Evolutionary conservation across 2,113 vertebrate genomes (phyloP).

Genomic region (Syrmaticus mikado): DNA sequence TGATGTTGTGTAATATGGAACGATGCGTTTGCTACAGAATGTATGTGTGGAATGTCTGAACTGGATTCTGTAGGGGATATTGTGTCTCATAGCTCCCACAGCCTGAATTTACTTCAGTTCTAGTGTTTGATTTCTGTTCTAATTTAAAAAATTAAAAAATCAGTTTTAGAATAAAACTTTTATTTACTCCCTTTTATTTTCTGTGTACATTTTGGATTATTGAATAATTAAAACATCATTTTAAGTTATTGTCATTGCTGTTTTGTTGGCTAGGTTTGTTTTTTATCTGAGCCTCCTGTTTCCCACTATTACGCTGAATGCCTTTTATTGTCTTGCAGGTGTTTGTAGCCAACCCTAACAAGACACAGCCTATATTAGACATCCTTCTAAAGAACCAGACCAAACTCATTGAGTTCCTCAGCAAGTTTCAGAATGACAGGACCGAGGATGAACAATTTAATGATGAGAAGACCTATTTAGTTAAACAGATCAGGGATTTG

Average conservation of each 20-base stretch:
- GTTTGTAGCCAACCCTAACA: slow-evolving; percentile 96
- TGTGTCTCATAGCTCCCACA: background rate
- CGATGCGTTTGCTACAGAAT: background rate
- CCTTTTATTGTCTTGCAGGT: slow-evolving; percentile 79
- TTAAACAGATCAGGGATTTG: slow-evolving; percentile 99
- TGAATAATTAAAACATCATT: background rate
- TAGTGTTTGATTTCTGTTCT: background rate
- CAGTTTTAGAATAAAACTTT: background rate
- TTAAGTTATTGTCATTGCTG: background rate
- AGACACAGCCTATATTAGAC: slow-evolving; percentile 96
- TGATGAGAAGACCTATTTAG: slow-evolving; percentile 98
- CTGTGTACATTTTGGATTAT: background rate
- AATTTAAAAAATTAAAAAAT: background rate
- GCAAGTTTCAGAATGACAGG: slow-evolving; percentile 97
- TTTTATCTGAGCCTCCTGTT: background rate
- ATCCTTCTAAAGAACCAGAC: slow-evolving; percentile 98
- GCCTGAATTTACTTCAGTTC: background rate
- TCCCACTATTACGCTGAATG: background rate
- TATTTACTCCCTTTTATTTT: background rate
- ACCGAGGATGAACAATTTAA: slow-evolving; percentile 98
- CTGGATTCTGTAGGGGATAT: background rate
- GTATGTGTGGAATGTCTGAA: background rate
- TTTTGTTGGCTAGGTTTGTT: background rate
- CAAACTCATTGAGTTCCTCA: slow-evolving; percentile 98
- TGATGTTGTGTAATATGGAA: background rate